These are phyloP conservation scores for Podarcis lilfordi DNA, from an alignment of 2,797 vertebrate genomes.

Conservation along the genomic window DNA sequence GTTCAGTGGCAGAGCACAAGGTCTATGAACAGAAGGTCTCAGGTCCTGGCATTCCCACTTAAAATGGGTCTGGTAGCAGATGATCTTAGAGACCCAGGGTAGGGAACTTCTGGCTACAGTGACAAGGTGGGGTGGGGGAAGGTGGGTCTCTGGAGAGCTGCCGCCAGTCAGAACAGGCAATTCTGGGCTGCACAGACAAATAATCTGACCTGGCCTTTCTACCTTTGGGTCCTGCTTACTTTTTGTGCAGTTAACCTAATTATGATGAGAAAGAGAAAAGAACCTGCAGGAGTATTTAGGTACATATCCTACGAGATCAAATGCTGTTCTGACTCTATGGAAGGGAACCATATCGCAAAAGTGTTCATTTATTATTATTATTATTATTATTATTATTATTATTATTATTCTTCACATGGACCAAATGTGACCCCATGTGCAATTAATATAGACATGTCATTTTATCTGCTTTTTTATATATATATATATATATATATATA, in stretches of 20 bases:
- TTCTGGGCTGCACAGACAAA: too few relatives aligned
- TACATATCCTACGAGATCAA: neutral
- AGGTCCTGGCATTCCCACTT: neutral
- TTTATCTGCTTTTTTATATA: too few relatives aligned
- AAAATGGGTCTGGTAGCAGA: neutral
- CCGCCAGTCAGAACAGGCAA: too few relatives aligned
- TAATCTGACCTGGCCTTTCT: too few relatives aligned
- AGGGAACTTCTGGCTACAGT: too few relatives aligned
- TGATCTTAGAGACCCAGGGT: neutral
- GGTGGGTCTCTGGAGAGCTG: too few relatives aligned
- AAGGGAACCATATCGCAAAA: neutral
- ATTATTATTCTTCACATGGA: neutral
- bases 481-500: too few relatives aligned
- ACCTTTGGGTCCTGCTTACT: too few relatives aligned
- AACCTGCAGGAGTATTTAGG: neutral
- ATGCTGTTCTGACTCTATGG: neutral
- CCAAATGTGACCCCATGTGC: neutral
- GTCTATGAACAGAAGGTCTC: neutral
- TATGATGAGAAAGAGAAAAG: neutral
- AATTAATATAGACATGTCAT: neutral
- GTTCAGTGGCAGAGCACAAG: neutral
- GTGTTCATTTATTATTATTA: too few relatives aligned
- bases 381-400: too few relatives aligned
- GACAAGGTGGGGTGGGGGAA: too few relatives aligned
- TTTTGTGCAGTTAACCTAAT: neutral